Evolutionary conservation across 2,113 vertebrate genomes (phyloP).

Genomic region (Trematomus loennbergii): DNA sequence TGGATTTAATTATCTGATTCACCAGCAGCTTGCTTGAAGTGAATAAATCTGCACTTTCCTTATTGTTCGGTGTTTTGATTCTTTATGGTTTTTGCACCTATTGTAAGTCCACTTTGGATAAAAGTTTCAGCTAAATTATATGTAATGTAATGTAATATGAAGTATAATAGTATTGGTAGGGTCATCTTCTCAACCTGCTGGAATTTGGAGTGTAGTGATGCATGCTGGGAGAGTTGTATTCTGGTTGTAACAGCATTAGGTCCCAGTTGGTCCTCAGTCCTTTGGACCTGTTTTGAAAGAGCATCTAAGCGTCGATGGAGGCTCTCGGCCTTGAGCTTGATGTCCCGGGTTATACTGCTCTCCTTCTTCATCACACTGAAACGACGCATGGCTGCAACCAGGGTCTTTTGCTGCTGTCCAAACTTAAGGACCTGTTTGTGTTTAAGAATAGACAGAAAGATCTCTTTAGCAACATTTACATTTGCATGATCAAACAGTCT

Average conservation of each 20-base stretch:
- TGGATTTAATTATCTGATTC: too few relatives aligned
- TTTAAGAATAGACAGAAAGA: neutral
- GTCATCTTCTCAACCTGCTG: slow-evolving; percentile 71
- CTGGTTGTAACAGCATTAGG: slow-evolving; percentile 82
- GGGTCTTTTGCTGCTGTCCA: slow-evolving; percentile 89
- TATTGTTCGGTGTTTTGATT: too few relatives aligned
- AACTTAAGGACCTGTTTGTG: slow-evolving; percentile 81
- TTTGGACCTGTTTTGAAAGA: slow-evolving; percentile 86
- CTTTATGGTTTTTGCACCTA: too few relatives aligned
- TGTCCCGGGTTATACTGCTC: slow-evolving; percentile 87
- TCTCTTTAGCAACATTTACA: neutral
- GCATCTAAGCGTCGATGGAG: slow-evolving; percentile 86
- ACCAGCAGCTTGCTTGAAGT: too few relatives aligned
- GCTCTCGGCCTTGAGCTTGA: slow-evolving; percentile 91
- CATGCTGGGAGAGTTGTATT: slow-evolving; percentile 88
- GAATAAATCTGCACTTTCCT: too few relatives aligned
- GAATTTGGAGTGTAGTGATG: slow-evolving; percentile 86
- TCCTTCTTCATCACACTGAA: slow-evolving; percentile 97
- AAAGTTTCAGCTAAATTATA: too few relatives aligned
- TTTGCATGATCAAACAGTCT: too few relatives aligned
- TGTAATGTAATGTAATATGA: too few relatives aligned
- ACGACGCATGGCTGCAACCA: slow-evolving; percentile 91
- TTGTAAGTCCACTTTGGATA: too few relatives aligned
- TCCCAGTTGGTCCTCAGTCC: slow-evolving; percentile 84
- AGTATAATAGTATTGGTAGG: too few relatives aligned